Base-by-base conservation (phyloP, 2,113 vertebrate genomes). In the Phylloscopus whistleri region DNA sequence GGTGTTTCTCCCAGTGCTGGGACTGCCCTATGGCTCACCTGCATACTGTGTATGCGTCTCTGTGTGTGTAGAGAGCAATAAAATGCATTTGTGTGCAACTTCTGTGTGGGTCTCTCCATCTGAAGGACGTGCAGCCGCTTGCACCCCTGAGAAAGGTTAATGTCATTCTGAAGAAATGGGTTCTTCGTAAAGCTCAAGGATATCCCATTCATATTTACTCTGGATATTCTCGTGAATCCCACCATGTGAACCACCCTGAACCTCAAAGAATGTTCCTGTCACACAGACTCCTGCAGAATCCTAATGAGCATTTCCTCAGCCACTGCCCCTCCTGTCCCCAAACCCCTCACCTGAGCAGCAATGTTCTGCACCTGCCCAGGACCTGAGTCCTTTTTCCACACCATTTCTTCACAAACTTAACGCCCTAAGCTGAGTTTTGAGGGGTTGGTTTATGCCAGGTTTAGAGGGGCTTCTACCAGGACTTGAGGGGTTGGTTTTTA, bases 31-130 rank as follows among this genome's bases (percentile, higher is more conserved):
- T 11, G 95, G 95, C 82, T 78, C 16, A 41, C 7, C 5, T 88
- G 94, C 96, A 93, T 95, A 96, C 95, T 9, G 51, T 62, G 95
- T 95, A 84, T 95, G 96, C 95, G 1, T 81, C 67, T 94, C 59
- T 74, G 85, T 90, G 44, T 89, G 30, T n/a, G 26, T 31, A 66
- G 72, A 69, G 64, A 88, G 49, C 48, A 94, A 93, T 95, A 96
- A 94, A 80, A 89, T 72, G 63, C 77, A 94, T 84, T 52, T 84
- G 66, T 90, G 75, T 95, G 93, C 84, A 94, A 52, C 58, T 52
- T n/a, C 53, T 84, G 84, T 44, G 67, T 81, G 78, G 8, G 72
- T 72, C 43, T 82, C 53, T 96, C 46, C 22, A 26, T 93, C 46
- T 0, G 5, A 58, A 52, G 28, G n/a, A 27, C 4, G 2, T 11